Evolutionary conservation across 1,140 invertebrate genomes (phyloP).

Genomic region (Linepithema humile): DNA sequence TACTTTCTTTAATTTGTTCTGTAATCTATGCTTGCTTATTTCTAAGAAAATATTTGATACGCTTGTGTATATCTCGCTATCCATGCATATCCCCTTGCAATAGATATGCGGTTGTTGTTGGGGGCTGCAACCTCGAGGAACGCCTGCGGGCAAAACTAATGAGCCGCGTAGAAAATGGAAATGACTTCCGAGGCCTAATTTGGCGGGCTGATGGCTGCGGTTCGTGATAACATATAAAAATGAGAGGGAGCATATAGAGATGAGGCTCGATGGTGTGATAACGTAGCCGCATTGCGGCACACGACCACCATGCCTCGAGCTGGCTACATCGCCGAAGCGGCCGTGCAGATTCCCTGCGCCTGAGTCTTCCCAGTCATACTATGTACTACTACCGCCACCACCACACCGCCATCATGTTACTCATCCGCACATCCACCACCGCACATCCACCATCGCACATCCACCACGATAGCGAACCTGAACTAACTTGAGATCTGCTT

Average conservation of each 20-base stretch:
- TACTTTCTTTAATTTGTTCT: not conserved
- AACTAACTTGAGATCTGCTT: not conserved
- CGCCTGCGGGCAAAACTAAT: constrained; percentile 15
- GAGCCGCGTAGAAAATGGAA: constrained; percentile 12
- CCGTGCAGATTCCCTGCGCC: constrained; percentile 56
- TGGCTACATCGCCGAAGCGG: constrained; percentile 63
- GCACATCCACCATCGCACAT: too few species aligned
- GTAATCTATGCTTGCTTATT: not conserved
- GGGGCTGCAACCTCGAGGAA: not conserved
- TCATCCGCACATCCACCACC: not conserved
- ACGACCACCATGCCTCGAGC: constrained; percentile 69
- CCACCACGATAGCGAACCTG: not conserved
- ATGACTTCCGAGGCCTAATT: constrained; percentile 26
- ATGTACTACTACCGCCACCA: constrained; percentile 11
- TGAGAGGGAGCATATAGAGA: constrained; percentile 13
- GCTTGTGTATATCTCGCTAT: not conserved
- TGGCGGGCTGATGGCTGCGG: not conserved
- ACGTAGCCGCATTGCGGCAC: constrained; percentile 74
- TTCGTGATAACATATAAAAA: constrained; percentile 32
- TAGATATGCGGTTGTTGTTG: not conserved
- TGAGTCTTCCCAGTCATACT: constrained; percentile 13
- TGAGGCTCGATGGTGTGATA: constrained; percentile 74
- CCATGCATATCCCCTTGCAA: not conserved
- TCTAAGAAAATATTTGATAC: not conserved
- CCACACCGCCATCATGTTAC: constrained; percentile 4